Evolutionary conservation across 2,113 vertebrate species (phyloP).

Genomic region (Neolamprologus falcicula): DNA sequence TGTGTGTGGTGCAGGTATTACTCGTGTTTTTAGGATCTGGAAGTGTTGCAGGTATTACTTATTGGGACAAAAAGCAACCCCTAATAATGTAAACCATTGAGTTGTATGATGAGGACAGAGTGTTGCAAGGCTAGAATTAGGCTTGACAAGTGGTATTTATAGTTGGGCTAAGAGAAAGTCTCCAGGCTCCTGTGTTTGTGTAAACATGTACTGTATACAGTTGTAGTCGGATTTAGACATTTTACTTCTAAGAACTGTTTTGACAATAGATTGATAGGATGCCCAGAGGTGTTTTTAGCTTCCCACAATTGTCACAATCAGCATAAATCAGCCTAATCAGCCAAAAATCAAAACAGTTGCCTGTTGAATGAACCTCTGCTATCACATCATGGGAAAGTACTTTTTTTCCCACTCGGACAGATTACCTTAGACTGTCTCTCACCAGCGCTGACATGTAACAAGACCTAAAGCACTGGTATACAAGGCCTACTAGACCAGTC

Average conservation of each 20-base stretch:
- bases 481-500: conserved; percentile 4
- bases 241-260: neutral
- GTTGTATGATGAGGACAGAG: neutral
- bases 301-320: neutral
- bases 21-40: neutral
- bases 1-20: neutral
- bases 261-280: neutral
- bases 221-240: neutral
- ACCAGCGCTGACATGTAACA: conserved; percentile 55
- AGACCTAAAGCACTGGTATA: conserved; percentile 42
- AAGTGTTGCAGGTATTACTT: neutral
- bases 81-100: neutral
- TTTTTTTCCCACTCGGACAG: conserved; percentile 36
- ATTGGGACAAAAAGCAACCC: neutral
- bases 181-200: neutral
- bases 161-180: neutral
- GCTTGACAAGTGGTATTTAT: neutral
- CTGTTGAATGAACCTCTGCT: neutral
- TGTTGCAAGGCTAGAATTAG: neutral
- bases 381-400: conserved; percentile 53
- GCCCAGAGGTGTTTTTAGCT: neutral
- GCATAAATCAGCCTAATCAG: neutral
- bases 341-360: neutral
- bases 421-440: conserved; percentile 39
- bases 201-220: neutral